A percentile compares a stretch with the other conserved stretches of the same genome.
These are phyloP conservation scores for Falcunculus frontatus DNA, from an alignment of 2,113 vertebrate genomes.

Conservation along the genomic window DNA sequence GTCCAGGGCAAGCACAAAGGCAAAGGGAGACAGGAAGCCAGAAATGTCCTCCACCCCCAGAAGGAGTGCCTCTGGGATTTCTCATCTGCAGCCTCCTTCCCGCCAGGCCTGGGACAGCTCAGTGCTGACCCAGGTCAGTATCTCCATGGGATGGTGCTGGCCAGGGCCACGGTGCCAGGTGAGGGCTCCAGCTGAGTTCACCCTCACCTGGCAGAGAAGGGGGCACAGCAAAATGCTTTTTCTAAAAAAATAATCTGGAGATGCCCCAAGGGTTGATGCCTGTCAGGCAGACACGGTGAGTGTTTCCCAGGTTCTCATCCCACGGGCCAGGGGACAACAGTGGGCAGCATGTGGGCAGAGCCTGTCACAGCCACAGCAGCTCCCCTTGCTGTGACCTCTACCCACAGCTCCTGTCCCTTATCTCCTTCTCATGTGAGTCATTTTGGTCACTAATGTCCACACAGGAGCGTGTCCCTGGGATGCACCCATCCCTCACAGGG, in stretches of 20 bases:
- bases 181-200: neutral
- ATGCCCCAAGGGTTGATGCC: neutral
- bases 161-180: fast-evolving
- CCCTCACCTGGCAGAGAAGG: neutral
- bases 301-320: neutral
- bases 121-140: fast-evolving
- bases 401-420: neutral
- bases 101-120: neutral
- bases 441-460: neutral
- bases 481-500: fast-evolving
- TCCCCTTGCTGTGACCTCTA: neutral
- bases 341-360: fast-evolving
- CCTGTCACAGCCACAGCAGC: neutral
- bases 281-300: fast-evolving
- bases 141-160: neutral
- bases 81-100: fast-evolving
- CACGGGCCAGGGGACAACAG: fast-evolving
- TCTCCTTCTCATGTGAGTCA: neutral
- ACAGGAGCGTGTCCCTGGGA: neutral
- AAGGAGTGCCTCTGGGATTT: neutral
- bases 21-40: neutral
- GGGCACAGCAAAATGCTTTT: neutral
- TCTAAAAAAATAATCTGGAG: neutral
- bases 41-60: neutral
- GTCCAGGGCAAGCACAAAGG: neutral